These are phyloP conservation scores for Pipa parva DNA, from an alignment of 2,113 vertebrate genomes.

Conservation along the genomic window DNA sequence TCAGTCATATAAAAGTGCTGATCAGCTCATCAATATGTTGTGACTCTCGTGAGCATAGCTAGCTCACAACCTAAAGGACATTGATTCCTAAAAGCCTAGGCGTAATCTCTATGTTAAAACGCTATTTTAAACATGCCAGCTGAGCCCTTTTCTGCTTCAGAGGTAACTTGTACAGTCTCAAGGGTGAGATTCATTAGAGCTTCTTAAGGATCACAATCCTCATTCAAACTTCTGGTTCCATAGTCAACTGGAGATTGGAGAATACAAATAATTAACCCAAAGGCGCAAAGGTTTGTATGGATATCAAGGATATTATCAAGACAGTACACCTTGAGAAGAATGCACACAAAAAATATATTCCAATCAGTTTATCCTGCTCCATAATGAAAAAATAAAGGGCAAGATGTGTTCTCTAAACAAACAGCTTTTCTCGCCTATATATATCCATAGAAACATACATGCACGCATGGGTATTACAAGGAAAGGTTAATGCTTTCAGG, in stretches of 20 bases:
- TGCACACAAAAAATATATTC: neutral
- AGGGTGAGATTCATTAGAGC: slow-evolving; percentile 41
- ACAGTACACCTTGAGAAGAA: neutral
- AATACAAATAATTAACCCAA: slow-evolving; percentile 32
- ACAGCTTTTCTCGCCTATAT: too few relatives aligned
- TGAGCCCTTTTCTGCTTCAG: slow-evolving; percentile 32
- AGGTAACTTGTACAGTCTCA: slow-evolving; percentile 39
- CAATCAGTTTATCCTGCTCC: too few relatives aligned
- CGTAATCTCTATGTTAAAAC: slow-evolving; percentile 36
- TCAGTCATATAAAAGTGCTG: slow-evolving; percentile 20
- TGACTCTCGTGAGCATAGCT: slow-evolving; percentile 24
- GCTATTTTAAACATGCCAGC: slow-evolving; percentile 39
- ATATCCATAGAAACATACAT: too few relatives aligned
- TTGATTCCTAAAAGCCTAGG: slow-evolving; percentile 37
- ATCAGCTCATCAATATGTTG: slow-evolving; percentile 40
- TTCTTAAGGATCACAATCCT: slow-evolving; percentile 33
- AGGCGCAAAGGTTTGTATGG: slow-evolving; percentile 19
- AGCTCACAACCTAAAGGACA: slow-evolving; percentile 27
- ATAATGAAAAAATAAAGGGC: too few relatives aligned
- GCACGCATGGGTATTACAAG: too few relatives aligned
- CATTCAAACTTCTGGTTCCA: slow-evolving; percentile 30
- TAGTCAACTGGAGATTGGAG: slow-evolving; percentile 29
- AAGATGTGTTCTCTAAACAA: too few relatives aligned
- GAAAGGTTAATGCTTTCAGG: too few relatives aligned
- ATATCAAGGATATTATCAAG: slow-evolving; percentile 10